Evolutionary conservation across 2,113 vertebrate genomes (phyloP), one percentile per base, ranked within the genome.

Genomic region (Ursus arctos): DNA sequence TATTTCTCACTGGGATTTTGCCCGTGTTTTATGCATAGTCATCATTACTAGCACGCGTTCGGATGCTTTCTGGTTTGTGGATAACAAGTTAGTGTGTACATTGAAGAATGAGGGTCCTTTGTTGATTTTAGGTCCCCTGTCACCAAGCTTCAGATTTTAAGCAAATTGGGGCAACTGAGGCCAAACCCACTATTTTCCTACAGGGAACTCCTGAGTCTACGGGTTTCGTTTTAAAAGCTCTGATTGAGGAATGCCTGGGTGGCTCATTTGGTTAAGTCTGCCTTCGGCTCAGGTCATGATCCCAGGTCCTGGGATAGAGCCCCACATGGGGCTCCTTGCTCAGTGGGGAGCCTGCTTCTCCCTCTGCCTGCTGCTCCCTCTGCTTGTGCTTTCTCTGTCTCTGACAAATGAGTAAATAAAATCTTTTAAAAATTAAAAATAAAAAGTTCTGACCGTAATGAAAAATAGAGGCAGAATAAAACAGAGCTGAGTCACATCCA

Each of bases 181-280:
- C 59, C 22, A 83, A 94, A 14, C 24, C 40, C 24, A 77, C 88
- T 95, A 6, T 0, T 31, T 88, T 69, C 80, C 36, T 85, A 12
- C 0, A 93, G 80, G 86, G 11, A 63, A 94, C 65, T 33, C 36
- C 51, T 80, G n/a, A 67, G 86, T 72, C 22, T 31, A 89, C 16
- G n/a, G 4, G 4, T 82, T 93, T 74, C 51, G 61, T 31, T 71
- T 83, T n/a, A 85, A 97, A 97, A 95, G 2, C 63, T 67, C 63
- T 67, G 28, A 16, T 65, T 14, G 14, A 33, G 63, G 28, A 6
- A 33, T 33, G 63, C 28, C 31, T 33, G 28, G 26, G 63, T 33
- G 31, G 63, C 14, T 67, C 31, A 67, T 14, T 16, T 1, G 1
- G 31, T 33, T 67, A 67, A 67, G 14, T 67, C 31, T 33, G 31